Base-by-base conservation (phyloP, 2,888 invertebrate genomes). In the Schizotus pectinicornis region DNA sequence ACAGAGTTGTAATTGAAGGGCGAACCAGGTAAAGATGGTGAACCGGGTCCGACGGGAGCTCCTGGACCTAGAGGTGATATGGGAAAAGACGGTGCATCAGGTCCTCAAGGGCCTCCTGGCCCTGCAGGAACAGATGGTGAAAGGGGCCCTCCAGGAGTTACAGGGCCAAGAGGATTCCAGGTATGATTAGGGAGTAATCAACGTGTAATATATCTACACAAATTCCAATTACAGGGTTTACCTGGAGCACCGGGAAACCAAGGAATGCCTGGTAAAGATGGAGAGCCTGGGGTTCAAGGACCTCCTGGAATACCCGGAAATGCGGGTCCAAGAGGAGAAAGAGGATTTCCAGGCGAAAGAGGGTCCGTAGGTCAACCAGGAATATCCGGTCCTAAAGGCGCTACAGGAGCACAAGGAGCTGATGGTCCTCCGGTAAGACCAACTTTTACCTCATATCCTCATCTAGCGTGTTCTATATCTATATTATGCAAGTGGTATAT, bases 151-250 rank as follows among this genome's bases (percentile, higher is more conserved):
- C 83, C 88, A 3, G 94, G 95, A 0, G 82, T 88, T 1, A 81
- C 87, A 7, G 95, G 95, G 39, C 85, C 90, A 0, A 85, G 90
- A 70, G 94, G 94, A 51, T 92, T 91, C 71, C 91, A 90, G 77
- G 91, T 90, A 81, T 78, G 71, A 57, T 54, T 47, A 36, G 1
- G 35, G 13, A 7, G 14, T 22, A 8, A 14, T 3, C 32, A 32
- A 30, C 12, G 43, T 22, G 12, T 33, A 7, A 43, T 2, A 1
- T 33, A 41, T 50, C 5, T 47, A 38, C 9, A 22, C 38, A 9
- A 33, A 37, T 35, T 38, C 12, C 6, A 9, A 8, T 12, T 42
- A 47, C 56, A 78, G 77, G 79, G 79, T 36, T 82, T 91, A 72
- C 91, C 92, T 11, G 92, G 92, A 59, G 76, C 86, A 34, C 83